Evolutionary conservation across 2,888 invertebrate species (phyloP), one percentile per base, ranked within the genome.

Genomic region (Yponomeuta evonymella): DNA sequence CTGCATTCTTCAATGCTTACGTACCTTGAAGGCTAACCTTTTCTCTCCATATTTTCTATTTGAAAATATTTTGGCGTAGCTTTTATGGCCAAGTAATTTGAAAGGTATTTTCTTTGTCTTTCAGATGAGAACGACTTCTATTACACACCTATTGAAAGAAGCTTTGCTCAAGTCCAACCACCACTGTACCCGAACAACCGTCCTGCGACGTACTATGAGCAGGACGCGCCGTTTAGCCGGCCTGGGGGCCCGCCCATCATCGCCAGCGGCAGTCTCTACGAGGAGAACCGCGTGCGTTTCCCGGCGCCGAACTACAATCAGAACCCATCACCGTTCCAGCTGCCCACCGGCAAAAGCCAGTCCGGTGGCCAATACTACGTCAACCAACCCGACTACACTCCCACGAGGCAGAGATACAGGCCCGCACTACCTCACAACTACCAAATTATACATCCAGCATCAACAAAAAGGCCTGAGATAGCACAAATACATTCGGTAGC

Each of bases 401-500:
- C 86, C 69, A 90, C 86, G 75, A 81, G 87, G 70, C 89, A 86
- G 78, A 86, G 88, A 75, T 89, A 86, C 75, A 86, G 88, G 79
- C 90, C 88, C 71, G 83, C 89, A 43, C 76, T 87, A 73, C 91
- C 92, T 69, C 90, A 85, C 72, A 92, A 91, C 75, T 92, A 84
- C 77, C 91, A 92, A 81, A 79, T 89, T 74, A 82, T 87, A 69
- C 90, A 92, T 74, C 90, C 90, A 71, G 90, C 90, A 6, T 89
- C 92, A 51, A 93, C 93, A 4, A 91, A 92, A 78, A 87, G 91
- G 78, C 94, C 94, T 64, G 94, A 94, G 75, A 87, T 90, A 72
- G 88, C 93, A 73, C 90, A 93, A 77, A 93, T 94, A 75, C 94
- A 93, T 79, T 90, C 92, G n/a, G 86, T 90, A 70, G 92, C 91